A percentile compares a stretch with the other conserved stretches of the same genome.
Conservation (phyloP, 2,797 vertebrate genomes). For the Apodemus agrarius region DNA sequence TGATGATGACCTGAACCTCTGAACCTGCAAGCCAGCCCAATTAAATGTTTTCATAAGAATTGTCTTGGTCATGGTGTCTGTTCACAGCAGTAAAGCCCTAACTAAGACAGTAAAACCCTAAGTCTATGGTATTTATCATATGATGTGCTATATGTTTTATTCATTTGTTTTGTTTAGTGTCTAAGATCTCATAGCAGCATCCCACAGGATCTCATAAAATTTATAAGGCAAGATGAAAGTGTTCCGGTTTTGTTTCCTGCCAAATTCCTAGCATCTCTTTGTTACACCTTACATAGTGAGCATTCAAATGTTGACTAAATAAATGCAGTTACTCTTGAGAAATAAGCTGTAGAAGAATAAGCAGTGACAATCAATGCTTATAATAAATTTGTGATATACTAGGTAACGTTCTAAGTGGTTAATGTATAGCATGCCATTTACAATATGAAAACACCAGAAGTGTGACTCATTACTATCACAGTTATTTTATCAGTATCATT, state of each 20-base stretch:
- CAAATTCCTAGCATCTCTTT: background rate
- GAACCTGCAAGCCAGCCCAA: too few species aligned
- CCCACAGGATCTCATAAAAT: background rate
- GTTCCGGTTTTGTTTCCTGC: conserved; percentile 1
- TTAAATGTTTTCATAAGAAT: too few species aligned
- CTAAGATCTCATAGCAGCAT: background rate
- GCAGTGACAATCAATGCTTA: background rate
- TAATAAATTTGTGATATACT: background rate
- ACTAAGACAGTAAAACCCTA: too few species aligned
- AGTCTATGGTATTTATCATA: background rate
- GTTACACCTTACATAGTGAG: background rate
- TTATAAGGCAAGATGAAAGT: conserved; percentile 29
- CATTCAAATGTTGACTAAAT: conserved; percentile 1
- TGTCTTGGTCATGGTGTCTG: too few species aligned
- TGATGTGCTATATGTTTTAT: background rate
- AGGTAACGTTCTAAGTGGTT: background rate
- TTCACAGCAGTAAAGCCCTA: too few species aligned
- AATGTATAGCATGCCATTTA: background rate
- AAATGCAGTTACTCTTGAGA: background rate
- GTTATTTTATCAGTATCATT: background rate
- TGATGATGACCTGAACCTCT: too few species aligned
- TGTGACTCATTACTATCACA: background rate
- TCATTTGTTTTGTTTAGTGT: conserved; percentile 12
- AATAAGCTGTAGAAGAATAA: conserved; percentile 18
- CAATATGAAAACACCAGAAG: background rate